Evolutionary conservation across 2,797 vertebrate species (phyloP).

Genomic region (Podargus strigoides): DNA sequence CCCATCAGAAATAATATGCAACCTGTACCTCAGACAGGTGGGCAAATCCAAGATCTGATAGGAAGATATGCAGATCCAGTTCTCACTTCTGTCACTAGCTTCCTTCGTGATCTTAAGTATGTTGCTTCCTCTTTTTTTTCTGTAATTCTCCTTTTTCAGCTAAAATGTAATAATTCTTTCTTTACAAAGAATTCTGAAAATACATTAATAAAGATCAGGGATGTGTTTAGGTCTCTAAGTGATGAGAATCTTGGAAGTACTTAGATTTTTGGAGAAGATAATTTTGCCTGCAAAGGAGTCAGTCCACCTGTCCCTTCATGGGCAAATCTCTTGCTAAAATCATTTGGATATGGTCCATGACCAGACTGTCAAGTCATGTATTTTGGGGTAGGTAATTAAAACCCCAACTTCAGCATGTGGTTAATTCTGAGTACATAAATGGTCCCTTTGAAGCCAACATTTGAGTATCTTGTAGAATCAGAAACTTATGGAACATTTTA

Average conservation of each 20-base stretch:
- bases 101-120: neutral
- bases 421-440: neutral
- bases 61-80: neutral
- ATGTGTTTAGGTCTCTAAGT: neutral
- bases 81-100: neutral
- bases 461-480: neutral
- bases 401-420: neutral
- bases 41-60: neutral
- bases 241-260: neutral
- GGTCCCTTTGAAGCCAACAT: neutral
- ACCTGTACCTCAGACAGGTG: neutral
- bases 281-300: neutral
- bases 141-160: neutral
- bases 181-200: neutral
- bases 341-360: neutral
- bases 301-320: neutral
- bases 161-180: neutral
- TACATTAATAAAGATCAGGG: neutral
- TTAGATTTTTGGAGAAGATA: neutral
- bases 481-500: neutral
- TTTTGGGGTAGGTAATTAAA: constrained; percentile 4
- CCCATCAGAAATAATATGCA: neutral
- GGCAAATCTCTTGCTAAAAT: neutral
- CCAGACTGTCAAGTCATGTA: neutral
- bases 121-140: neutral